Base-by-base conservation (phyloP, 2,797 vertebrate species). In the Melanotaenia maccullochi region DNA sequence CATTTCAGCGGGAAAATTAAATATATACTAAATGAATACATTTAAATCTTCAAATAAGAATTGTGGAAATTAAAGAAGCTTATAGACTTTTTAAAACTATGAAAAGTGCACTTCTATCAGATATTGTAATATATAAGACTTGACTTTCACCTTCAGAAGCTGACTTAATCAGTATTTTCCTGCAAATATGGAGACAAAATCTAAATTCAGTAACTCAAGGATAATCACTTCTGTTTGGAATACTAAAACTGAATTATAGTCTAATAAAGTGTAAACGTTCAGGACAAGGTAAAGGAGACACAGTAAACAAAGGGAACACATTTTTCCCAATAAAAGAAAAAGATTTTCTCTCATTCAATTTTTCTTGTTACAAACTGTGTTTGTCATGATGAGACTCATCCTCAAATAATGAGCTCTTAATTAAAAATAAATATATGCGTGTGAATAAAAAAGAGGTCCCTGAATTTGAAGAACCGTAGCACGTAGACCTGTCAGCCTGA, bases 401-500 rank as follows among this genome's bases (percentile, higher is more conserved):
- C 58, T 60, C 33, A 69, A 75, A 81, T 65, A 78, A 82, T 40
- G 28, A 79, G 40, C 60, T 70, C 61, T 68, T 57, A 9, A 44
- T 79, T 55, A 6, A 55, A 55, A 55, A 55, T 28, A 20, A 13
- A 7, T 60, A 12, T 40, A 40, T 36, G 33, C n/a, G 35, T 57
- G 62, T 63, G 82, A 86, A 55, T 69, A 32, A 47, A 57, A 60
- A 73, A 67, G 47, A 32, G 24, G 65, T 71, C 68, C 66, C 76
- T 87, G 78, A 85, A 86, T 91, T 86, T 91, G 78, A 90, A 90
- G 83, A 89, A 88, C 55, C 82, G 65, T 51, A 78, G 75, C 87
- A 78, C 85, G 81, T 79, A 79, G 81, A 82, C 75, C 76, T 62
- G 81, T 85, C 76, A 75, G 35, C 68, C 88, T 87, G 87, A 90